Evolutionary conservation across 2,888 invertebrate species (phyloP).

Genomic region (Synanthedon vespiformis): DNA sequence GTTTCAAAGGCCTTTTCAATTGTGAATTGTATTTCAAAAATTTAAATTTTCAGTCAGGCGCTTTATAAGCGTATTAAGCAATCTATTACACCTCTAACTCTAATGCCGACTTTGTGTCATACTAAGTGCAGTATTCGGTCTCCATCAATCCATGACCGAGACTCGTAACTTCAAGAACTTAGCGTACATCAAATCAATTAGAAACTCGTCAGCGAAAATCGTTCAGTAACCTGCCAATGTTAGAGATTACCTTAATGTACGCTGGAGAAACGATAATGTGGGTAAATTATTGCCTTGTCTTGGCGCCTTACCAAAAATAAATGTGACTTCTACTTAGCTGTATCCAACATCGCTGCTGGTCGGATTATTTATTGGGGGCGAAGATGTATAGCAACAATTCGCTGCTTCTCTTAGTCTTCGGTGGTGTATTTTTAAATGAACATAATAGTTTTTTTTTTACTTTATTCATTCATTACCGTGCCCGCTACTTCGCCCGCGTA

Average conservation of each 20-base stretch:
- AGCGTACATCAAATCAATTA: not conserved
- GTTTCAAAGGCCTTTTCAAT: too few relatives aligned
- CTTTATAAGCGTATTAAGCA: not conserved
- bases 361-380: not conserved
- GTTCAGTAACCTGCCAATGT: not conserved
- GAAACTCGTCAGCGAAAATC: not conserved
- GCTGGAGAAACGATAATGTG: not conserved
- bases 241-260: not conserved
- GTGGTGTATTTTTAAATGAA: too few relatives aligned
- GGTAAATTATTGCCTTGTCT: constrained; percentile 1
- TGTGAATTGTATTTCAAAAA: too few relatives aligned
- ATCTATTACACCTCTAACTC: too few relatives aligned
- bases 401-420: not conserved
- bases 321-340: not conserved
- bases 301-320: constrained; percentile 2
- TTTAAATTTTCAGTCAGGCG: not conserved
- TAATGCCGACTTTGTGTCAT: not conserved
- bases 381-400: not conserved
- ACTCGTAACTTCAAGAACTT: not conserved
- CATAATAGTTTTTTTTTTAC: too few relatives aligned
- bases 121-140: not conserved
- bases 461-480: too few relatives aligned
- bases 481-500: too few relatives aligned
- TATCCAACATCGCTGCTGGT: not conserved
- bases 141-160: not conserved